These are phyloP conservation scores for Thomomys bottae DNA, from an alignment of 2,113 vertebrate species.

Conservation along the genomic window DNA sequence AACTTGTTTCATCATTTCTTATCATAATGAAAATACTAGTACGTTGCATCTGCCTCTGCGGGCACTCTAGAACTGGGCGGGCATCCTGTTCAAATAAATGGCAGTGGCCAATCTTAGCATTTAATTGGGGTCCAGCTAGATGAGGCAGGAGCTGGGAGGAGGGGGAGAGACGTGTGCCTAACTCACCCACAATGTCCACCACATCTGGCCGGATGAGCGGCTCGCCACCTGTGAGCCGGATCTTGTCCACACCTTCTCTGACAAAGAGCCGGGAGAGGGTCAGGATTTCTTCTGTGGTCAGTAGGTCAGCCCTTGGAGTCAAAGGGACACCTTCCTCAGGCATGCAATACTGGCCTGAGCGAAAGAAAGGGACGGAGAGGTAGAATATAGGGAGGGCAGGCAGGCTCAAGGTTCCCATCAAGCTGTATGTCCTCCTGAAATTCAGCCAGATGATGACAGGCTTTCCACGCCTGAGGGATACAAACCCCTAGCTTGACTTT, in stretches of 20 bases:
- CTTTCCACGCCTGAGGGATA: neutral
- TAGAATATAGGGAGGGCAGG: neutral
- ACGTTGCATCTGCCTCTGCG: neutral
- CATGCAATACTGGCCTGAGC: conserved; percentile 98
- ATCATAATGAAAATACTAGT: neutral
- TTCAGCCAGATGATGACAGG: neutral
- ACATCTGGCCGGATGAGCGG: conserved; percentile 96
- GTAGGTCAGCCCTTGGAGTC: conserved; percentile 91
- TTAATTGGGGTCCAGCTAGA: neutral
- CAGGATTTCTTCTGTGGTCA: conserved; percentile 92
- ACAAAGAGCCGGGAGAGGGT: conserved; percentile 94
- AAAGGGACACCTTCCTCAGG: conserved; percentile 96
- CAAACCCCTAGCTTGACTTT: neutral
- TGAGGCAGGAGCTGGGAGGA: neutral
- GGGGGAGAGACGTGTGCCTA: neutral
- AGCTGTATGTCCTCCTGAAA: neutral
- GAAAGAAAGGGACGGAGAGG: neutral
- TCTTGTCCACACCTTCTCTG: conserved; percentile 95
- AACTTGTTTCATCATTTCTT: neutral
- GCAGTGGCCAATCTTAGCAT: neutral
- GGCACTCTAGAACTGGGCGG: neutral
- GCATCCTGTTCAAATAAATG: neutral
- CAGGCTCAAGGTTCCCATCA: accelerated
- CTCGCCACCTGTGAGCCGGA: conserved; percentile 97
- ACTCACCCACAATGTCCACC: conserved; percentile 93